These are phyloP conservation scores for Dicrurus megarhynchus DNA, from an alignment of 2,113 vertebrate species.

Conservation along the genomic window DNA sequence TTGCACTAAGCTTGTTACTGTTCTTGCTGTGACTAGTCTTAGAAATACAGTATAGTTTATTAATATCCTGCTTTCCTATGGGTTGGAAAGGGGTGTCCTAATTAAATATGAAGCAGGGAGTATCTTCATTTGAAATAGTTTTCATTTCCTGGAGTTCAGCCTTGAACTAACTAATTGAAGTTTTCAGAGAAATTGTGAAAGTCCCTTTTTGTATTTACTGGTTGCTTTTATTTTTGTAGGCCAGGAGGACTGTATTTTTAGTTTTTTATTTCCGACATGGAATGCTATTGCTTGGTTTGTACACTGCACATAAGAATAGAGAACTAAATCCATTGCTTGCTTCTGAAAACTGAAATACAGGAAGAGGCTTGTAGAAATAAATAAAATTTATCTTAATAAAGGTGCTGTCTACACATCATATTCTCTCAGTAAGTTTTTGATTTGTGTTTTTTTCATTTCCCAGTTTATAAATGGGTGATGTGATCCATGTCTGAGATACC, in stretches of 20 bases:
- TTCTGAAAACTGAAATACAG: neutral
- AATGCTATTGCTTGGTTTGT: neutral
- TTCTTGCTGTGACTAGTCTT: neutral
- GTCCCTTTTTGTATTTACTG: neutral
- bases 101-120: neutral
- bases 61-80: neutral
- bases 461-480: neutral
- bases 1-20: neutral
- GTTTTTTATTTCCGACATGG: neutral
- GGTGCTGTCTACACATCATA: neutral
- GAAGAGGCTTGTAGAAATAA: neutral
- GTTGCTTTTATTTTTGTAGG: neutral
- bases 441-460: neutral
- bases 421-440: neutral
- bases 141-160: neutral
- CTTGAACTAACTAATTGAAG: neutral
- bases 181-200: neutral
- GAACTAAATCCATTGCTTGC: neutral
- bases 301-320: neutral
- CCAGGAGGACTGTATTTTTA: neutral
- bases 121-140: neutral
- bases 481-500: neutral
- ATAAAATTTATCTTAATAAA: neutral
- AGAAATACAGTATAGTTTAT: neutral
- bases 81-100: neutral